These are phyloP conservation scores for Osmerus eperlanus DNA, from an alignment of 2,113 vertebrate genomes.

Conservation along the genomic window DNA sequence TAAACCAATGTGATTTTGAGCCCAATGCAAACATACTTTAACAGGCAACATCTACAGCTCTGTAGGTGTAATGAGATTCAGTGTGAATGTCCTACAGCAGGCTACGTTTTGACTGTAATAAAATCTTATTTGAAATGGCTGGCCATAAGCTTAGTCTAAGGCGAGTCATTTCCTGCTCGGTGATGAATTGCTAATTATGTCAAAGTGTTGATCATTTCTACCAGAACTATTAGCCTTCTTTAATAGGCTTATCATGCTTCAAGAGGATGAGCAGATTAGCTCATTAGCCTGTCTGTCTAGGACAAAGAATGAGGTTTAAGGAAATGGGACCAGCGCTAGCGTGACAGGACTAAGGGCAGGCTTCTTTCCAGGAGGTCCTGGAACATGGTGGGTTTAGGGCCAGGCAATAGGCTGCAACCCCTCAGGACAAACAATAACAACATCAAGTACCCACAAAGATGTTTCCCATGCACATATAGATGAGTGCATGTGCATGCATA, in stretches of 20 bases:
- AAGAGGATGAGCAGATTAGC: constrained; percentile 29
- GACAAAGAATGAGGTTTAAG: constrained; percentile 39
- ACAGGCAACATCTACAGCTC: too few species aligned
- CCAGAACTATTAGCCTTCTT: not conserved
- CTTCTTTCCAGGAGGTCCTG: too few species aligned
- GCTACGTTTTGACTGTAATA: constrained; percentile 15
- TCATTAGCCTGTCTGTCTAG: constrained; percentile 29
- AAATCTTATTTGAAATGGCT: too few species aligned
- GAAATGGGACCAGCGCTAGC: not conserved
- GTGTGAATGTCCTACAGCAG: not conserved
- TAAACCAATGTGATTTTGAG: constrained; percentile 34
- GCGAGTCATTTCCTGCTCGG: too few species aligned
- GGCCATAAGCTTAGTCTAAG: too few species aligned
- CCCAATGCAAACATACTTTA: constrained; percentile 21
- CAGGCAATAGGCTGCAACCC: not conserved
- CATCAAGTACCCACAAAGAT: too few species aligned
- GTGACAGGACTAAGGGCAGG: not conserved
- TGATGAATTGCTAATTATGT: constrained; percentile 13
- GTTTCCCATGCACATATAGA: too few species aligned
- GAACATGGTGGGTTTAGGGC: not conserved
- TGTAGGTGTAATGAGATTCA: too few species aligned
- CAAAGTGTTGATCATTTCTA: constrained; percentile 25
- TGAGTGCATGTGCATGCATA: too few species aligned
- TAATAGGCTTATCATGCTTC: constrained; percentile 36
- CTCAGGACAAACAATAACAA: not conserved